A percentile compares a stretch with the other conserved stretches of the same genome.
Evolutionary conservation across 2,888 invertebrate genomes (phyloP).

Genomic region (Netelia melanura): DNA sequence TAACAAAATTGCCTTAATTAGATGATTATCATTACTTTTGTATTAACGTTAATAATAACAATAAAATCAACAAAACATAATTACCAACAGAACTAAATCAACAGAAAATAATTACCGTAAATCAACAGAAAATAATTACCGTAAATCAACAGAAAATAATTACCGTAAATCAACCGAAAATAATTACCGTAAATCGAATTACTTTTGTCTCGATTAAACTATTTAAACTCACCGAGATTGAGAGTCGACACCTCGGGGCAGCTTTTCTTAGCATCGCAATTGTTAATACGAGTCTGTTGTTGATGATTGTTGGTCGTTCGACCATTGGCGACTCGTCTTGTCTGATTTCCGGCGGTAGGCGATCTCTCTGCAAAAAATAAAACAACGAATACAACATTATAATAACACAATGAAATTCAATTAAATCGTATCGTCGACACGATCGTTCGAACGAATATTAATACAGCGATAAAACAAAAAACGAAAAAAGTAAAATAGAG

Average conservation of each 20-base stretch:
- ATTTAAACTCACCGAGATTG: slow-evolving; percentile 79
- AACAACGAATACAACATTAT: not conserved
- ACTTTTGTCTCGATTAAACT: not conserved
- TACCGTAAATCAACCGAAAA: too few relatives aligned
- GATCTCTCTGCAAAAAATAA: slow-evolving; percentile 77
- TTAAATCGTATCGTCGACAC: too few relatives aligned
- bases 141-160: too few relatives aligned
- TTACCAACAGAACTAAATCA: too few relatives aligned
- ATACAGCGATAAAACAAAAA: not conserved
- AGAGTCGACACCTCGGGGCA: slow-evolving; percentile 78
- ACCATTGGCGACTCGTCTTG: slow-evolving; percentile 80
- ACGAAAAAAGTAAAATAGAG: not conserved
- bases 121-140: too few relatives aligned
- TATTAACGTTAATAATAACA: too few relatives aligned
- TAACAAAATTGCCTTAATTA: too few relatives aligned
- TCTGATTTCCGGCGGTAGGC: slow-evolving; percentile 78
- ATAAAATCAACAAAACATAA: too few relatives aligned
- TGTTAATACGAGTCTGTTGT: slow-evolving; percentile 77
- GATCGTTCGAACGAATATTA: too few relatives aligned
- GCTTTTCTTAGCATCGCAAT: slow-evolving; percentile 80
- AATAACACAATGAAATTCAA: not conserved
- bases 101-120: too few relatives aligned
- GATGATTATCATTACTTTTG: too few relatives aligned
- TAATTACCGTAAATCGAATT: too few relatives aligned
- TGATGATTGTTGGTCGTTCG: slow-evolving; percentile 70